Percentiles rank a stretch among this genome's conserved stretches.
Conservation (phyloP, 2,113 vertebrate genomes). For the Sarotherodon lohbergeri region DNA sequence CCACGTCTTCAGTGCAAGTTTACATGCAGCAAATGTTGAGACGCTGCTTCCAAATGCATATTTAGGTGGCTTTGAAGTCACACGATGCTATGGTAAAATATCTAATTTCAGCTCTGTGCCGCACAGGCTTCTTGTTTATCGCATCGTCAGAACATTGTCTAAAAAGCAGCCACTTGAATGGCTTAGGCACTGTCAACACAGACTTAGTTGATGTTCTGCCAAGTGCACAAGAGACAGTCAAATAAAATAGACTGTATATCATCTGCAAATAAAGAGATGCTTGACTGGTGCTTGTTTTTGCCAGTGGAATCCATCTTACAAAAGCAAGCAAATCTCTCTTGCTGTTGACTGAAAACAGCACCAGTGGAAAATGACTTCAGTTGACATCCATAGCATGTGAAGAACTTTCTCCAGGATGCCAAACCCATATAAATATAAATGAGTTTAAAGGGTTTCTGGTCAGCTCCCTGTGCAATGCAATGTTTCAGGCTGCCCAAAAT, state of each 20-base stretch:
- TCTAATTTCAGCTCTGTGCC: slow-evolving; percentile 30
- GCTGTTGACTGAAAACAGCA: slow-evolving; percentile 10
- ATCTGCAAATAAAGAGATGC: slow-evolving; percentile 22
- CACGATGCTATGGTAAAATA: slow-evolving; percentile 24
- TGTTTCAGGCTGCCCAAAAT: slow-evolving; percentile 7
- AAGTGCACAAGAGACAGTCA: slow-evolving; percentile 37
- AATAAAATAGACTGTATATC: slow-evolving; percentile 46
- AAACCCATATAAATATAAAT: slow-evolving; percentile 13
- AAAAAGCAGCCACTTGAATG: slow-evolving; percentile 5
- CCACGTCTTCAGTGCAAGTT: neutral
- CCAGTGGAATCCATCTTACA: neutral
- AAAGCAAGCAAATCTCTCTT: neutral
- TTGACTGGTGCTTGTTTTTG: slow-evolving; percentile 20
- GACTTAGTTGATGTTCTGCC: slow-evolving; percentile 42
- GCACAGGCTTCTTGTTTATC: slow-evolving; percentile 22
- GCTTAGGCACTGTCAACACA: slow-evolving; percentile 31
- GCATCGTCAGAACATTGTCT: neutral
- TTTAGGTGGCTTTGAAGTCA: slow-evolving; percentile 35
- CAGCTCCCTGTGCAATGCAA: slow-evolving; percentile 11
- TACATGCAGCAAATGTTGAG: neutral
- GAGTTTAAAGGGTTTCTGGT: slow-evolving; percentile 41
- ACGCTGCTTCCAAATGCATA: neutral
- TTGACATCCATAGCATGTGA: slow-evolving; percentile 47
- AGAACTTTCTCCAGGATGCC: slow-evolving; percentile 12
- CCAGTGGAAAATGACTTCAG: slow-evolving; percentile 41